A percentile compares a stretch with the other conserved stretches of the same genome.
Conservation (phyloP, 2,113 vertebrate genomes). For the Nipponia nippon region DNA sequence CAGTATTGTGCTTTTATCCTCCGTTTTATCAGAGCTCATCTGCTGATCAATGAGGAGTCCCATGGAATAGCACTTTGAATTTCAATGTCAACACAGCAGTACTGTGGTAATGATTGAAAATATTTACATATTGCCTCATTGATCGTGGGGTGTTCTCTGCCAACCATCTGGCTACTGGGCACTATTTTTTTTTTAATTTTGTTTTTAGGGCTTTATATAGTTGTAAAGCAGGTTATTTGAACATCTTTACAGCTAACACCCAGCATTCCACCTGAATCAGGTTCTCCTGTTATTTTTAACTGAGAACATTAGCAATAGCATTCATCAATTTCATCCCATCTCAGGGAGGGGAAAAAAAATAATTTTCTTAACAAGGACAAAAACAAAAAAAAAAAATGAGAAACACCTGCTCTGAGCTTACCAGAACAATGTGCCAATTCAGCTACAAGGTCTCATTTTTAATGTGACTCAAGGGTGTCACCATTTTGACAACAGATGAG, state of each 20-base stretch:
- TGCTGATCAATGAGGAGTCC: constrained; percentile 24
- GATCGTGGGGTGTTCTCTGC: constrained; percentile 54
- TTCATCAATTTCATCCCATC: not conserved
- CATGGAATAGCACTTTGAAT: constrained; percentile 39
- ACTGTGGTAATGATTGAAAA: constrained; percentile 53
- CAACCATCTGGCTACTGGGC: constrained; percentile 70
- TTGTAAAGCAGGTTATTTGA: not conserved
- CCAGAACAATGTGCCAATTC: not conserved
- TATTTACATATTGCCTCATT: constrained; percentile 66
- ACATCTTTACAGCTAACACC: not conserved
- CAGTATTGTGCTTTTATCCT: not conserved
- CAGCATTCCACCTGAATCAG: not conserved
- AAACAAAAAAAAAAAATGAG: not conserved
- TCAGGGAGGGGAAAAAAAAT: not conserved
- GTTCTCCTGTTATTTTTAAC: constrained; percentile 5
- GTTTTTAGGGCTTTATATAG: constrained; percentile 4
- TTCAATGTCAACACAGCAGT: constrained; percentile 51
- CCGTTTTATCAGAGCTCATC: constrained; percentile 11
- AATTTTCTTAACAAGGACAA: constrained; percentile 16
- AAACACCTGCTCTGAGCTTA: not conserved
- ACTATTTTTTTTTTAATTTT: not conserved
- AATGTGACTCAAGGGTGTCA: constrained; percentile 14
- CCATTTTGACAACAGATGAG: constrained; percentile 41
- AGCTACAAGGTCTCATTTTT: not conserved
- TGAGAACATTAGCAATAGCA: not conserved